phyloP scores from a whole-genome alignment of 2,797 vertebrate genomes.

The Champsocephalus esox region DNA sequence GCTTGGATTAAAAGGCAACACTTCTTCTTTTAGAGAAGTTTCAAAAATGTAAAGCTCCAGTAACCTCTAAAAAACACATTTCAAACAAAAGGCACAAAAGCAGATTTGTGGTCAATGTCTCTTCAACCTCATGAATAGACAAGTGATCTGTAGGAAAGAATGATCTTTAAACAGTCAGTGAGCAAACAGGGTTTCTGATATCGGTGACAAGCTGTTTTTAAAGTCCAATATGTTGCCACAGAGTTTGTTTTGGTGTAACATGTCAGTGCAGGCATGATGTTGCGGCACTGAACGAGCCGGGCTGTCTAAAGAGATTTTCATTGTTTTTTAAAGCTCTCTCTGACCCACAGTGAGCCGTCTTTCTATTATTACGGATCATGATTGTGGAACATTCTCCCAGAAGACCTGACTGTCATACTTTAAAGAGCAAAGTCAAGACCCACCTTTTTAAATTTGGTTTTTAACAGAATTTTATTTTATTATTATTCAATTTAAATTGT shows the following conservation, averaged over 20 bases:
- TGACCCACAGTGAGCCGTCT: too few species aligned
- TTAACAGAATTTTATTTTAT: too few species aligned
- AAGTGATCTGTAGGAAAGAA: conserved; percentile 18
- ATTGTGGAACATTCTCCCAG: too few species aligned
- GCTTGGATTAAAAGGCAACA: not conserved
- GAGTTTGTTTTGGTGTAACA: not conserved
- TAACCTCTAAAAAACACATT: not conserved
- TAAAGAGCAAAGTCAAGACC: too few species aligned
- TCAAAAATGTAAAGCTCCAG: too few species aligned
- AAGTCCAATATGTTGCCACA: not conserved
- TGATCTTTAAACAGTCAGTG: not conserved
- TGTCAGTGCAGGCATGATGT: conserved; percentile 8
- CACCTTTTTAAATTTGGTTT: too few species aligned
- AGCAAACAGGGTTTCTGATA: too few species aligned
- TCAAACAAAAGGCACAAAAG: not conserved
- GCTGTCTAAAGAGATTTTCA: conserved; percentile 13
- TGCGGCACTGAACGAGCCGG: not conserved
- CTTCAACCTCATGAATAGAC: conserved; percentile 21
- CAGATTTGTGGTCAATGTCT: not conserved
- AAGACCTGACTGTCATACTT: too few species aligned
- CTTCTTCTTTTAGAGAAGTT: conserved; percentile 7
- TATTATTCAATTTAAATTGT: too few species aligned
- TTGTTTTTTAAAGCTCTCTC: too few species aligned
- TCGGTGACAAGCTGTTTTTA: not conserved
- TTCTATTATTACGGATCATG: too few species aligned